Evolutionary conservation across 2,888 invertebrate genomes (phyloP).

Genomic region (Tinea pellionella): DNA sequence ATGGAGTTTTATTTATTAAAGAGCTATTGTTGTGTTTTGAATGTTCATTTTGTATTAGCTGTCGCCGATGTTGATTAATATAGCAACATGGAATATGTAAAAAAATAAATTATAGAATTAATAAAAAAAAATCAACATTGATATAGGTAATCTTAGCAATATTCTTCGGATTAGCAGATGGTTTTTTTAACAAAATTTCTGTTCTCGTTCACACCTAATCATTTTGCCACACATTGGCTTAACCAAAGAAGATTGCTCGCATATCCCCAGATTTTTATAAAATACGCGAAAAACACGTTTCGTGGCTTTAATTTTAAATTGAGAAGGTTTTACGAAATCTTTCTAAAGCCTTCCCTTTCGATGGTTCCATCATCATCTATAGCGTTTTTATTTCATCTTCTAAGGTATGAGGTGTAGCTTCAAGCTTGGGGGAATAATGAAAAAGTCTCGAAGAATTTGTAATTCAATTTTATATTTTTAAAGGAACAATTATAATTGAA

Average conservation of each 20-base stretch:
- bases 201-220: conserved; percentile 17
- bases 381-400: not conserved
- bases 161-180: not conserved
- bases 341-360: conserved; percentile 52
- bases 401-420: not conserved
- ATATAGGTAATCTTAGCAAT: not conserved
- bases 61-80: conserved; percentile 21
- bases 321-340: conserved; percentile 65
- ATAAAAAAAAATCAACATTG: not conserved
- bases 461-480: too few relatives aligned
- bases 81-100: not conserved
- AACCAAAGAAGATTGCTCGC: conserved; percentile 62
- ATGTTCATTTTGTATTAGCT: conserved; percentile 57
- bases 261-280: conserved; percentile 67
- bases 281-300: conserved; percentile 69
- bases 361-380: not conserved
- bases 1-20: conserved; percentile 62
- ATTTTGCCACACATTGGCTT: conserved; percentile 26
- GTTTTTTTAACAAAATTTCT: conserved; percentile 7
- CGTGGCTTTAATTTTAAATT: conserved; percentile 71
- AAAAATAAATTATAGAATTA: not conserved
- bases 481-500: too few relatives aligned
- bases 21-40: conserved; percentile 42
- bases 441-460: not conserved
- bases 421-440: not conserved